Conservation (phyloP, 1,140 invertebrate genomes). For the Trinorchestia longiramus region DNA sequence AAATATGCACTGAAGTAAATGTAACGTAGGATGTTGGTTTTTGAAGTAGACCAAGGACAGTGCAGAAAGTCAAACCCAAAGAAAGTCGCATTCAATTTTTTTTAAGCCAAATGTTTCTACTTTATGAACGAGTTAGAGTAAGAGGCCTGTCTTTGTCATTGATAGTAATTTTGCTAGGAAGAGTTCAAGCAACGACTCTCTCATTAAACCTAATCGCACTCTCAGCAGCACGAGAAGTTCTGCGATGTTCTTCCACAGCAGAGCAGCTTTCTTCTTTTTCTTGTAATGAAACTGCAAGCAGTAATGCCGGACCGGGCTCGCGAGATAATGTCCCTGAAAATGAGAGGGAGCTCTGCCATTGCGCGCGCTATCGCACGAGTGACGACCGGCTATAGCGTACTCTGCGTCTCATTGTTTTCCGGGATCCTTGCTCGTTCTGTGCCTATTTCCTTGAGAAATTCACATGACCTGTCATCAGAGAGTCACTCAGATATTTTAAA, state of each 20-base stretch:
- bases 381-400: not conserved
- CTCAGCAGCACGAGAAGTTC: conserved; percentile 5
- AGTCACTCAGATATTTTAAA: not conserved
- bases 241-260: conserved; percentile 26
- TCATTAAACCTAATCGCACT: conserved; percentile 38
- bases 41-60: not conserved
- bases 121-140: not conserved
- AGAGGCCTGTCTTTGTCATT: not conserved
- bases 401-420: conserved; percentile 29
- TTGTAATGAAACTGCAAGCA: conserved; percentile 46
- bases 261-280: conserved; percentile 31
- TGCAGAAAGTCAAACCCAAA: not conserved
- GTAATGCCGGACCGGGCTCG: not conserved
- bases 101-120: not conserved
- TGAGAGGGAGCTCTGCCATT: conserved; percentile 12
- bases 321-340: conserved; percentile 53
- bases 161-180: not conserved
- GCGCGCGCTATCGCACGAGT: conserved; percentile 32
- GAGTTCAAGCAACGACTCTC: not conserved
- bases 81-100: not conserved
- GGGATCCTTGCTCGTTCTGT: not conserved
- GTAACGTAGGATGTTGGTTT: not conserved
- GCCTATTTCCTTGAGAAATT: conserved; percentile 16
- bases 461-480: not conserved
- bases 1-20: not conserved